These are phyloP conservation scores for Lithosia quadra DNA, from an alignment of 2,888 invertebrate genomes.

Conservation along the genomic window DNA sequence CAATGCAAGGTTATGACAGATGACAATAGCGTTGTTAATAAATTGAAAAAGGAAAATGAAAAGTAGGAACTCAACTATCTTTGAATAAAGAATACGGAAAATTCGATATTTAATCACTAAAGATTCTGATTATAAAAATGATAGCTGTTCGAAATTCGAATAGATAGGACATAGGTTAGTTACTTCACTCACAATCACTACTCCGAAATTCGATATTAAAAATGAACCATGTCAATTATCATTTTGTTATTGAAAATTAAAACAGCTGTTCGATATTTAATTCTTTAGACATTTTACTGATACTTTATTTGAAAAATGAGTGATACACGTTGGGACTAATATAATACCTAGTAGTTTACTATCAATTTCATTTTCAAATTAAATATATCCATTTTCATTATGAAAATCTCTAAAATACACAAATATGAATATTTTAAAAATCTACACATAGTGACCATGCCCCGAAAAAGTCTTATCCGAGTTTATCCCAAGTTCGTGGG, in stretches of 20 bases:
- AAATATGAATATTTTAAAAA: slow-evolving; percentile 22
- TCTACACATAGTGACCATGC: slow-evolving; percentile 39
- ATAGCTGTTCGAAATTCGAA: background rate
- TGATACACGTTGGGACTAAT: too few relatives aligned
- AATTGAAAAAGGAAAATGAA: background rate
- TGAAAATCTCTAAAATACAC: background rate
- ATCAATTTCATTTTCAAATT: too few relatives aligned
- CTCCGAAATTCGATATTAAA: background rate
- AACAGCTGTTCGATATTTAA: too few relatives aligned
- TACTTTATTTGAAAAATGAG: too few relatives aligned
- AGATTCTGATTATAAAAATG: background rate
- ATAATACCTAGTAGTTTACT: too few relatives aligned
- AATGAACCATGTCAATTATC: background rate
- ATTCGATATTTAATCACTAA: background rate
- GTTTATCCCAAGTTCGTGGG: slow-evolving; percentile 71
- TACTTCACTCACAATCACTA: too few relatives aligned
- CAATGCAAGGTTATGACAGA: background rate
- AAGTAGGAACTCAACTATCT: background rate
- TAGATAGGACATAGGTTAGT: background rate
- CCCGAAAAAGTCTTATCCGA: slow-evolving; percentile 78
- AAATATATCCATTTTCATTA: background rate
- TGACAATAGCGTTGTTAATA: background rate
- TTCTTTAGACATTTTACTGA: too few relatives aligned
- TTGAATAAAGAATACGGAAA: background rate
- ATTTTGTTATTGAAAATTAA: too few relatives aligned